Evolutionary conservation across 2,888 invertebrate species (phyloP).

Genomic region (Ophion ellenae): DNA sequence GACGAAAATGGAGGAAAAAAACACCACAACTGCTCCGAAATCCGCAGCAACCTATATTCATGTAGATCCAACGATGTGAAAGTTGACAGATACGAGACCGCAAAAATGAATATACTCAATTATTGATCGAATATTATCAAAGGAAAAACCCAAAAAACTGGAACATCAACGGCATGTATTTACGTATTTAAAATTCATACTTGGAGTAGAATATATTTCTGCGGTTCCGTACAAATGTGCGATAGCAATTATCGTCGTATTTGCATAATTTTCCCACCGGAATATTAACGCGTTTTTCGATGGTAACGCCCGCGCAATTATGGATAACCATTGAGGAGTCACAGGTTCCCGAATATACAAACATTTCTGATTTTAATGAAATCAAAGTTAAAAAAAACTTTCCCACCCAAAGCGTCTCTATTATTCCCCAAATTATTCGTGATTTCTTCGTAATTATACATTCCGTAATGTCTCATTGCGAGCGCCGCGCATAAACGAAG

Average conservation of each 20-base stretch:
- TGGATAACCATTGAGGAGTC: not conserved
- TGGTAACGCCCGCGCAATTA: not conserved
- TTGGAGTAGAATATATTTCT: not conserved
- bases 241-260: not conserved
- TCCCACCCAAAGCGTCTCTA: too few relatives aligned
- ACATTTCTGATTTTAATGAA: not conserved
- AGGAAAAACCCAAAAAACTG: not conserved
- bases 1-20: too few relatives aligned
- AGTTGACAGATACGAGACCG: not conserved
- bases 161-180: not conserved
- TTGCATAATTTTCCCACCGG: not conserved
- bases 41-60: not conserved
- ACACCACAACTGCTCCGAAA: not conserved
- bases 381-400: too few relatives aligned
- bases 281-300: not conserved
- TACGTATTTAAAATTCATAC: not conserved
- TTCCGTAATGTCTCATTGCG: too few relatives aligned
- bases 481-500: too few relatives aligned
- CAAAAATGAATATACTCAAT: not conserved
- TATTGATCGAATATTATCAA: not conserved
- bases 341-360: too few relatives aligned
- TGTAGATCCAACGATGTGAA: not conserved
- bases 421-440: too few relatives aligned
- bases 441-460: too few relatives aligned
- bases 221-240: not conserved